Evolutionary conservation across 2,888 invertebrate species (phyloP).

Genomic region (Volucella zonaria): DNA sequence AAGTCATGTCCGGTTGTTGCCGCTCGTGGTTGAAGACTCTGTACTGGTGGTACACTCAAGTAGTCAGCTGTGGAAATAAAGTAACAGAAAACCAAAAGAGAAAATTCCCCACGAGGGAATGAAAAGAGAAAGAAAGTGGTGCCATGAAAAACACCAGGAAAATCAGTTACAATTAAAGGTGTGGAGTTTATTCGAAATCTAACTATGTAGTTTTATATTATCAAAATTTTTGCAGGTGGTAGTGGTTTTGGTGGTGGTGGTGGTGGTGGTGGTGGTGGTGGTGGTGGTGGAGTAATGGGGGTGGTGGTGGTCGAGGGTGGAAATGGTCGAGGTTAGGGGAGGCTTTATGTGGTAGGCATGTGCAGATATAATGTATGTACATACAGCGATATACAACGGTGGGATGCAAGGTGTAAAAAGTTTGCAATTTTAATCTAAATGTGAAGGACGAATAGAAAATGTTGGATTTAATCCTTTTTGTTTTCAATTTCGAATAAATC

Average conservation of each 20-base stretch:
- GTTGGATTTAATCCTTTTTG: conserved; percentile 4
- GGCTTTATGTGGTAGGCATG: conserved; percentile 13
- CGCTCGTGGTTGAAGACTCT: conserved; percentile 87
- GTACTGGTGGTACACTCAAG: conserved; percentile 82
- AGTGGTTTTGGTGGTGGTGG: background rate
- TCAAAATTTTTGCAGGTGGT: conserved; percentile 29
- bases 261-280: background rate
- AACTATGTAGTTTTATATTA: conserved; percentile 48
- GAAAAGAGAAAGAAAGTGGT: conserved; percentile 60
- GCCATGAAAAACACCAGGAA: conserved; percentile 64
- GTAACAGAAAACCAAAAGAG: conserved; percentile 32
- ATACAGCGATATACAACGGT: background rate
- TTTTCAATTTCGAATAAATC: conserved; percentile 27
- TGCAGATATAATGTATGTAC: background rate
- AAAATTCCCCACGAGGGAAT: conserved; percentile 43
- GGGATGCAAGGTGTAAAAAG: conserved; percentile 29
- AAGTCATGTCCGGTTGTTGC: conserved; percentile 88
- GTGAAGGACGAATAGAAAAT: conserved; percentile 1
- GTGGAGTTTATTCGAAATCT: conserved; percentile 53
- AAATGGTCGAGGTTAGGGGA: background rate
- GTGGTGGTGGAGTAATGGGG: conserved; percentile 18
- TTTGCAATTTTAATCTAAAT: conserved; percentile 14
- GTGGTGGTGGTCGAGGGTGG: background rate
- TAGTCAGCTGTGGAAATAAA: conserved; percentile 83
- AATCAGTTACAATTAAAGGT: conserved; percentile 72